phyloP scores from a whole-genome alignment of 2,797 vertebrate species.

The Lepus oiostolus region DNA sequence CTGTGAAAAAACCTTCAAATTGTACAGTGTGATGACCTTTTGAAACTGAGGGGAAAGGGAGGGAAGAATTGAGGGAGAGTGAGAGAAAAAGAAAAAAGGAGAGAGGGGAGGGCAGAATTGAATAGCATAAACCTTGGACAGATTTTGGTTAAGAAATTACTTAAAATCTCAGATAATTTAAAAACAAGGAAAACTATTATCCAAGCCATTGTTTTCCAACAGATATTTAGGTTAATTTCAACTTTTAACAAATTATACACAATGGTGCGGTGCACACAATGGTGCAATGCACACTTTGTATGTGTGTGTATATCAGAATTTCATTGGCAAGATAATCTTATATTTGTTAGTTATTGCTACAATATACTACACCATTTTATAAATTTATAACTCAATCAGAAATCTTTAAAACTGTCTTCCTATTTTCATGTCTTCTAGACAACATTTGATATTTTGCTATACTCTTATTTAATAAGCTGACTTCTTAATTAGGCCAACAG shows the following conservation, averaged over 20 bases:
- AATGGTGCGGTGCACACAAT: background rate
- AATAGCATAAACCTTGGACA: background rate
- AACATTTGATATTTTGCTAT: background rate
- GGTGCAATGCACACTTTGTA: background rate
- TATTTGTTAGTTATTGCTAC: background rate
- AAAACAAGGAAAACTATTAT: background rate
- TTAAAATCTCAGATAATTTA: background rate
- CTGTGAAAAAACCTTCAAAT: background rate
- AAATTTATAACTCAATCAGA: background rate
- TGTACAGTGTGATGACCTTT: background rate
- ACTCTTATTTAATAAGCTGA: background rate
- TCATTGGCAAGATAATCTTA: constrained; percentile 52
- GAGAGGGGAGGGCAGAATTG: background rate
- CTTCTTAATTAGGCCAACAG: background rate
- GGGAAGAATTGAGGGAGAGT: background rate
- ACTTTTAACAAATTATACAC: background rate
- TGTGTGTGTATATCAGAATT: background rate
- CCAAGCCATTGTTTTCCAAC: background rate
- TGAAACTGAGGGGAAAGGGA: background rate
- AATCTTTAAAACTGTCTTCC: background rate
- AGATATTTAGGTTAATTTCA: background rate
- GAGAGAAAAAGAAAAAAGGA: background rate
- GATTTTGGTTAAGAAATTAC: background rate
- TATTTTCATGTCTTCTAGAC: background rate
- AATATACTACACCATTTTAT: background rate